A percentile compares a stretch with the other conserved stretches of the same genome.
phyloP scores from a whole-genome alignment of 2,113 vertebrate species.

The Hucho hucho region DNA sequence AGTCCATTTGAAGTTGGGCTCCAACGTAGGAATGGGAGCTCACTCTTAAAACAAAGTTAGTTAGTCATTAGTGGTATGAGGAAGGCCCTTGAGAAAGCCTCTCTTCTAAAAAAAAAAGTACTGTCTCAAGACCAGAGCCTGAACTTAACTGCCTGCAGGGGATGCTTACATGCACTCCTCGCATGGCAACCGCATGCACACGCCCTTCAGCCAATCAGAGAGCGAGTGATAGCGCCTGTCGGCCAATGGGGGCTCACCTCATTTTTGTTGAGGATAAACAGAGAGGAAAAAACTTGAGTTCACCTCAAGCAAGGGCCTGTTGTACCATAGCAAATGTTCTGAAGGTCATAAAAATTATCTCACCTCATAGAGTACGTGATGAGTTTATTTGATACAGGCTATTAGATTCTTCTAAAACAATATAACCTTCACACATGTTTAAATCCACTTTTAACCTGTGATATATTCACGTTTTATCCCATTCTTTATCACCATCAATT shows the following conservation, averaged over 20 bases:
- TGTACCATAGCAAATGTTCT: too few relatives aligned
- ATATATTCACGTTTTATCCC: too few relatives aligned
- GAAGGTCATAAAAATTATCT: too few relatives aligned
- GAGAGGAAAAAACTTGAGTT: neutral
- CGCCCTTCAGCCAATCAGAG: constrained; percentile 46
- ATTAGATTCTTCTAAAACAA: too few relatives aligned
- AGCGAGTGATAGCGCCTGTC: constrained; percentile 4
- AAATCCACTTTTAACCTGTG: too few relatives aligned
- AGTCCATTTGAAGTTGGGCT: neutral
- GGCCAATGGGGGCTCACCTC: constrained; percentile 43
- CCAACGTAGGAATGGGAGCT: neutral
- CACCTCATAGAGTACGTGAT: too few relatives aligned
- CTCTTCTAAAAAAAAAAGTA: neutral
- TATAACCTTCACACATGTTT: too few relatives aligned
- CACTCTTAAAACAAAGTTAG: neutral
- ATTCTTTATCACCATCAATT: too few relatives aligned
- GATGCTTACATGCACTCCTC: constrained; percentile 30
- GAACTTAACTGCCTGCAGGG: neutral
- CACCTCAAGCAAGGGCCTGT: neutral
- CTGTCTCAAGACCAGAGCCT: neutral
- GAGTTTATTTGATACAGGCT: too few relatives aligned
- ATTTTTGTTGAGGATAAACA: neutral
- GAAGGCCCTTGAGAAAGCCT: neutral
- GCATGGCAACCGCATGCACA: constrained; percentile 54
- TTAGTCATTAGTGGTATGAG: too few relatives aligned